These are phyloP conservation scores for Agonopterix arenella DNA, from an alignment of 2,888 invertebrate genomes.

Conservation along the genomic window DNA sequence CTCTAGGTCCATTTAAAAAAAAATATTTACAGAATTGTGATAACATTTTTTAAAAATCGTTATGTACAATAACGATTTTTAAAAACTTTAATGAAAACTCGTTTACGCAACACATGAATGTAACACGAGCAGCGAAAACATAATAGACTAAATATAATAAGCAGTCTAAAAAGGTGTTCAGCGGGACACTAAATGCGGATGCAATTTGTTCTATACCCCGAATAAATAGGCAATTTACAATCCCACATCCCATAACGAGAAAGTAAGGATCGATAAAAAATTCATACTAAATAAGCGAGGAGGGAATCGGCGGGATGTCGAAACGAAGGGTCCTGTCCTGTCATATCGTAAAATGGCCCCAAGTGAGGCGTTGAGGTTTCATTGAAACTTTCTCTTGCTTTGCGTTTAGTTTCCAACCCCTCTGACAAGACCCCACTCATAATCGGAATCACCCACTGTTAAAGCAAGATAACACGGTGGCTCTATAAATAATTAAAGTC, in stretches of 20 bases:
- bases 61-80: too few relatives aligned
- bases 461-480: slow-evolving; percentile 15
- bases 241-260: background rate
- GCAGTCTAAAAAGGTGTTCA: too few relatives aligned
- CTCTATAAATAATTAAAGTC: slow-evolving; percentile 1
- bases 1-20: too few relatives aligned
- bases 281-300: slow-evolving; percentile 7
- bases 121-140: too few relatives aligned
- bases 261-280: slow-evolving; percentile 8
- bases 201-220: too few relatives aligned
- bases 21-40: too few relatives aligned
- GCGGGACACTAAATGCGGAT: too few relatives aligned
- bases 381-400: slow-evolving; percentile 7
- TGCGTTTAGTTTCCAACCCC: slow-evolving; percentile 12
- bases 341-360: slow-evolving; percentile 5
- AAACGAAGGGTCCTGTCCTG: slow-evolving; percentile 2
- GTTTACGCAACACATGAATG: too few relatives aligned
- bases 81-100: too few relatives aligned
- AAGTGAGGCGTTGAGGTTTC: slow-evolving; percentile 8
- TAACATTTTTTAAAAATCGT: too few relatives aligned
- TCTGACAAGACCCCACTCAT: slow-evolving; percentile 17
- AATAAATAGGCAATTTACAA: too few relatives aligned
- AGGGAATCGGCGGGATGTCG: background rate
- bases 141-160: too few relatives aligned
- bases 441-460: slow-evolving; percentile 33